Conservation (phyloP, 1,140 invertebrate species). For the Agraylea sexmaculata region DNA sequence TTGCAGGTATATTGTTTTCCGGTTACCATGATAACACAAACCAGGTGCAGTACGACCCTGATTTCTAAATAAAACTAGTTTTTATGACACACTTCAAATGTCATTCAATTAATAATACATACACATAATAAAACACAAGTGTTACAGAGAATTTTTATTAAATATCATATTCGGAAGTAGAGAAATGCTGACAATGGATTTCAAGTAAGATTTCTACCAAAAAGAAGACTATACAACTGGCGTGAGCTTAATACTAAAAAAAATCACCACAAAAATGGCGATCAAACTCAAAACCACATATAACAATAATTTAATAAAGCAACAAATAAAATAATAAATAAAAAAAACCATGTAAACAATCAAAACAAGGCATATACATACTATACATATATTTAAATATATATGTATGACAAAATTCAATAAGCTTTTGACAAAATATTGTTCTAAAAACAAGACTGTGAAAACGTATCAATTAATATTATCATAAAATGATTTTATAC, state of each 20-base stretch:
- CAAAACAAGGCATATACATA: too few species aligned
- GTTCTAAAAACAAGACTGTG: too few species aligned
- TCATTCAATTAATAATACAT: too few species aligned
- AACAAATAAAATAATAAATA: slow-evolving; percentile 18
- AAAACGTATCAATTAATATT: too few species aligned
- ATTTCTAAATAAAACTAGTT: too few species aligned
- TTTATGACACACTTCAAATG: too few species aligned
- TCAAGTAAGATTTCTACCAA: slow-evolving; percentile 22
- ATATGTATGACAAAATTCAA: not conserved
- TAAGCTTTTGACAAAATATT: not conserved
- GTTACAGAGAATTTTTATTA: slow-evolving; percentile 23
- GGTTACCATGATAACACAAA: too few species aligned
- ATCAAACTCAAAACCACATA: slow-evolving; percentile 19
- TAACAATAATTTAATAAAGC: slow-evolving; percentile 20
- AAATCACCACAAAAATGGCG: slow-evolving; percentile 20
- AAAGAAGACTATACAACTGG: slow-evolving; percentile 22
- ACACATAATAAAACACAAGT: too few species aligned
- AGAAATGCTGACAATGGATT: slow-evolving; percentile 23
- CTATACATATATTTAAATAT: too few species aligned
- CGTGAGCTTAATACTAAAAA: slow-evolving; percentile 22
- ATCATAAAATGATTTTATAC: slow-evolving; percentile 23
- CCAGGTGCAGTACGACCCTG: too few species aligned
- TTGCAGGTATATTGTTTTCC: too few species aligned
- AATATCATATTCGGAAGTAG: slow-evolving; percentile 23
- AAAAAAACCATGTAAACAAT: slow-evolving; percentile 20